phyloP scores from a whole-genome alignment of 2,888 invertebrate species.

The Acronicta psi region DNA sequence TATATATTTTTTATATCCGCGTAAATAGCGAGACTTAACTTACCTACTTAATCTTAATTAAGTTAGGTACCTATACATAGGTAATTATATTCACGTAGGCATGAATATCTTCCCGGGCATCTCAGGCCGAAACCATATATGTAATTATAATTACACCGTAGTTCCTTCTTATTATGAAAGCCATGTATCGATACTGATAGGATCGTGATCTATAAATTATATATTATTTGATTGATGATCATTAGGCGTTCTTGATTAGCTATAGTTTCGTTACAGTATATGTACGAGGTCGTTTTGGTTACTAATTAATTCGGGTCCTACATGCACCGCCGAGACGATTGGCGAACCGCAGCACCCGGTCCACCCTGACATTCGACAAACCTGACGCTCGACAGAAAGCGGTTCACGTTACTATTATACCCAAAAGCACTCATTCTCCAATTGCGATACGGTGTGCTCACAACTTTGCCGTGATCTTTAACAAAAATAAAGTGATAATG shows the following conservation, averaged over 20 bases:
- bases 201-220: background rate
- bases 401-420: constrained; percentile 49
- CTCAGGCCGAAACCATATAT: constrained; percentile 1
- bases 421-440: constrained; percentile 60
- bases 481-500: constrained; percentile 40
- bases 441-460: constrained; percentile 49
- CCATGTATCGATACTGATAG: background rate
- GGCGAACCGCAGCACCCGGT: constrained; percentile 60
- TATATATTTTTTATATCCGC: background rate
- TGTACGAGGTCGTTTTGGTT: constrained; percentile 8
- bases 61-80: background rate
- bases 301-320: constrained; percentile 23
- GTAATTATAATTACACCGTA: background rate
- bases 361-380: constrained; percentile 80
- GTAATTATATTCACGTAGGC: background rate
- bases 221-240: background rate
- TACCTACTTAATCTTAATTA: background rate
- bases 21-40: background rate
- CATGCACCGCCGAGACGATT: constrained; percentile 37
- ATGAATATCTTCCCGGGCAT: constrained; percentile 8
- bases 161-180: background rate
- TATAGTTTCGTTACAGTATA: background rate
- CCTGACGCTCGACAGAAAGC: constrained; percentile 63
- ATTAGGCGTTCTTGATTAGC: background rate
- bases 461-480: constrained; percentile 45